These are phyloP conservation scores for Drosophila nigricruria DNA, from an alignment of 2,888 invertebrate genomes.

Conservation along the genomic window DNA sequence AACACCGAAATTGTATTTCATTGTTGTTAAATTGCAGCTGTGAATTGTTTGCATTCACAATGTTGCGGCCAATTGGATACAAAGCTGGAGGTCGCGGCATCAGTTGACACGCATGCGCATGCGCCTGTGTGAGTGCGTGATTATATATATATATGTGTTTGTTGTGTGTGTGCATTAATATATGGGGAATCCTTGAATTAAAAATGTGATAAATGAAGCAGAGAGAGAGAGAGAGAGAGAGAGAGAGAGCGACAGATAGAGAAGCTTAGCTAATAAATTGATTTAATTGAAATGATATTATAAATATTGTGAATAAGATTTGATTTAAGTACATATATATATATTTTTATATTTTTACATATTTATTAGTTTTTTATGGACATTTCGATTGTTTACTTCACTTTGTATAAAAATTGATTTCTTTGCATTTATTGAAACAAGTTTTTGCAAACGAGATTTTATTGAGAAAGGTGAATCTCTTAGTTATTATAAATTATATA, in stretches of 20 bases:
- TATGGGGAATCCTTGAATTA: conserved; percentile 30
- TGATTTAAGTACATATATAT: background rate
- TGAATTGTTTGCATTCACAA: conserved; percentile 41
- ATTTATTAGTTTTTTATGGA: background rate
- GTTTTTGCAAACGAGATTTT: background rate
- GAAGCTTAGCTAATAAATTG: background rate
- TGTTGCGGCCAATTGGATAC: conserved; percentile 42
- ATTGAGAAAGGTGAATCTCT: background rate
- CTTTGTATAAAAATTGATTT: background rate
- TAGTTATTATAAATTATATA: background rate
- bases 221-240: background rate
- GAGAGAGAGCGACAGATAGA: background rate
- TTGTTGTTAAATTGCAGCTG: conserved; percentile 51
- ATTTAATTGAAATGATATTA: background rate
- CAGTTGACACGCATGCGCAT: conserved; percentile 17
- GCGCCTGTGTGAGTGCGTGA: background rate
- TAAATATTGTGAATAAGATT: background rate
- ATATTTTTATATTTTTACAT: background rate
- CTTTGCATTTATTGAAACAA: background rate
- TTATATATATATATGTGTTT: background rate
- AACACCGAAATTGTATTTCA: conserved; percentile 41
- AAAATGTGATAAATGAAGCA: background rate
- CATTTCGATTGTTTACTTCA: background rate
- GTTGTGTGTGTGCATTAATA: background rate
- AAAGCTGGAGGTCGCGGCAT: conserved; percentile 42